Evolutionary conservation across 2,113 vertebrate species (phyloP).

Genomic region (cattle (Bos taurus)): ARS-UCD2.0 NC_037356.1:26639001-26639500

Average conservation of each 20-base stretch:
- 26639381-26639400: background rate
- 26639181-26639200: background rate
- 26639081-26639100: background rate
- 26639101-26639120: background rate
- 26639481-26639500: background rate
- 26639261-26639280: background rate
- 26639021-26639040: rapidly evolving
- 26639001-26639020: background rate
- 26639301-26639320: background rate
- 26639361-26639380: background rate
- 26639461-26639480: background rate
- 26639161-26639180: background rate
- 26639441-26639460: background rate
- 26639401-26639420: background rate
- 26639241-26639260: background rate
- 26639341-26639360: background rate
- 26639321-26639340: background rate
- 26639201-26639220: background rate
- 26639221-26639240: background rate
- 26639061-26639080: background rate
- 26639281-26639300: background rate
- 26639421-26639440: background rate
- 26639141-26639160: background rate
- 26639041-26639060: background rate
- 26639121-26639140: background rate